phyloP scores from a whole-genome alignment of 2,888 invertebrate species.

The Orthosia gracilis region DNA sequence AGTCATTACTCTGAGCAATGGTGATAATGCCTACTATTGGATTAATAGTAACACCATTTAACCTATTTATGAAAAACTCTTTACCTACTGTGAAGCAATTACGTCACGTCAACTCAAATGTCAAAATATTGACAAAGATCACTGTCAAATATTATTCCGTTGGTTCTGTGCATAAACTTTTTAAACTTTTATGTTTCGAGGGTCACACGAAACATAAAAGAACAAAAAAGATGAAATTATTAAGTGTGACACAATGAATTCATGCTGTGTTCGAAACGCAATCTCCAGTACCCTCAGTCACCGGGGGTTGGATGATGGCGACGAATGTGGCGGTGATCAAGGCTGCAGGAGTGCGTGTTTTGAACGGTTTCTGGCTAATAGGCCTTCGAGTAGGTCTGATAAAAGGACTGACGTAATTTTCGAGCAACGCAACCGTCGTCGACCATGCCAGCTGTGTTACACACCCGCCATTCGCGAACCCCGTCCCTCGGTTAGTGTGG shows the following conservation, averaged over 20 bases:
- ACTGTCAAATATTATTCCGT: neutral
- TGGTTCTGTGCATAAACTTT: neutral
- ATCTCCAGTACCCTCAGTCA: too few relatives aligned
- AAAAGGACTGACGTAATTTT: neutral
- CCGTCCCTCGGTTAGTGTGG: neutral
- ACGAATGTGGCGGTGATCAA: neutral
- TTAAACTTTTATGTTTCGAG: neutral
- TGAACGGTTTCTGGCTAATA: neutral
- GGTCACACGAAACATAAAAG: neutral
- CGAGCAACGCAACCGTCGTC: neutral
- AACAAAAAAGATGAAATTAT: neutral
- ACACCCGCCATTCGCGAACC: neutral
- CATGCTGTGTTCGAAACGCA: neutral
- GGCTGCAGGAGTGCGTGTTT: neutral
- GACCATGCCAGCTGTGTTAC: neutral
- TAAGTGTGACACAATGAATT: neutral
- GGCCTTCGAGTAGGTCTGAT: slow-evolving; percentile 1
- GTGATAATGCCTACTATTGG: neutral
- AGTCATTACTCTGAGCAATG: too few relatives aligned
- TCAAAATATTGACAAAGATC: neutral
- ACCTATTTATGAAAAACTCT: neutral
- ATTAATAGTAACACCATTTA: neutral
- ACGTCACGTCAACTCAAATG: neutral
- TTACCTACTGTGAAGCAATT: neutral
- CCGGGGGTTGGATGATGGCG: too few relatives aligned